Conservation (phyloP, 1,140 invertebrate genomes). For the Thereuonema tuberculata region DNA sequence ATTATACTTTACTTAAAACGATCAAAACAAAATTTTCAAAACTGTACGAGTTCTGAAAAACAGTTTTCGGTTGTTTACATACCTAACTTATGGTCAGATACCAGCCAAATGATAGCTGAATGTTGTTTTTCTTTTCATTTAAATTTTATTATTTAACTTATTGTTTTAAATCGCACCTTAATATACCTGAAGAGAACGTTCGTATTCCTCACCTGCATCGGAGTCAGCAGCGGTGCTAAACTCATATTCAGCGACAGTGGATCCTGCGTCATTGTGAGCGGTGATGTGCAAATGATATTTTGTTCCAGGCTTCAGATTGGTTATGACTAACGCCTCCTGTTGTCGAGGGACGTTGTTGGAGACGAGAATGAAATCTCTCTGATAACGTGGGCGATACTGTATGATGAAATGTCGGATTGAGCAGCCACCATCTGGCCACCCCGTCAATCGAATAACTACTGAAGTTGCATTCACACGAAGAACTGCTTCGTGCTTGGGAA, state of each 20-base stretch:
- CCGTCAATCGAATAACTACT: slow-evolving; percentile 33
- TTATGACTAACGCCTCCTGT: slow-evolving; percentile 41
- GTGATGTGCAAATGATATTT: slow-evolving; percentile 63
- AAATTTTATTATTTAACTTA: slow-evolving; percentile 47
- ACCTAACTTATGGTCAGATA: too few relatives aligned
- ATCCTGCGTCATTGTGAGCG: slow-evolving; percentile 66
- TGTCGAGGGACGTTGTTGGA: slow-evolving; percentile 23
- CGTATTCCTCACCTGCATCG: not conserved
- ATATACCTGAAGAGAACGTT: too few relatives aligned
- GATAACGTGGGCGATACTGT: slow-evolving; percentile 27
- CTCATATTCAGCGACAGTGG: slow-evolving; percentile 51
- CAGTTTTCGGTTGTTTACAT: too few relatives aligned
- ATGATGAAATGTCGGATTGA: slow-evolving; percentile 40
- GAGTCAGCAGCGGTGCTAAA: slow-evolving; percentile 45
- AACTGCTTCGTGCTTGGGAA: not conserved
- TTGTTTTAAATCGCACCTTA: too few relatives aligned
- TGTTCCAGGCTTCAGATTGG: slow-evolving; percentile 53
- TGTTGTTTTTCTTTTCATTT: not conserved
- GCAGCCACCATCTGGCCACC: slow-evolving; percentile 41
- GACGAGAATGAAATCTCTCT: slow-evolving; percentile 18
- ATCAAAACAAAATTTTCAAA: too few relatives aligned
- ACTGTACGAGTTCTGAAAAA: too few relatives aligned
- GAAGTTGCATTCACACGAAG: slow-evolving; percentile 31
- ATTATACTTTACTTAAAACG: too few relatives aligned
- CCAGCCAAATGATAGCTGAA: not conserved